A percentile compares a stretch with the other conserved stretches of the same genome.
These are phyloP conservation scores for Zosterops japonicus DNA, from an alignment of 2,113 vertebrate genomes.

Conservation along the genomic window DNA sequence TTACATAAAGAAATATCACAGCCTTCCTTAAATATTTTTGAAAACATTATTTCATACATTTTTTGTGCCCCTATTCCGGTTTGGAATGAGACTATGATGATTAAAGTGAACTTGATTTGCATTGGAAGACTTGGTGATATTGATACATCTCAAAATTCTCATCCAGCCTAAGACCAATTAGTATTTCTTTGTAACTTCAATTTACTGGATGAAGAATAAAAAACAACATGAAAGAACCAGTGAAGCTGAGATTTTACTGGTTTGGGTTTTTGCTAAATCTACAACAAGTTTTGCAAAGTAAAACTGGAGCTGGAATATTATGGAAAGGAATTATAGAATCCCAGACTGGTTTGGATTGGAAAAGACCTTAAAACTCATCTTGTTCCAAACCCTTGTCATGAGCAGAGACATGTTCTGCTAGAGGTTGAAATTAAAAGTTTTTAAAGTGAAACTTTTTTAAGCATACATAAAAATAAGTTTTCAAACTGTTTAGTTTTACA, in stretches of 20 bases:
- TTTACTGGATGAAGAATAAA: not conserved
- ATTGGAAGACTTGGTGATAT: not conserved
- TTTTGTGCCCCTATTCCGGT: not conserved
- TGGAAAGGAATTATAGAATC: not conserved
- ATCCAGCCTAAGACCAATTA: not conserved
- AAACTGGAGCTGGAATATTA: not conserved
- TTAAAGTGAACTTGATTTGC: not conserved
- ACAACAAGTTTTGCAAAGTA: not conserved
- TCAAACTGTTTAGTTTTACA: not conserved
- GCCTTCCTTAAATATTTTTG: not conserved
- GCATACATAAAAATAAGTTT: not conserved
- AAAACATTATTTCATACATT: accelerated
- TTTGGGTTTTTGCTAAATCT: not conserved
- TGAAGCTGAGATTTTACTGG: not conserved
- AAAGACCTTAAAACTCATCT: not conserved
- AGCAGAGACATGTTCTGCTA: too few relatives aligned
- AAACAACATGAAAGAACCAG: not conserved
- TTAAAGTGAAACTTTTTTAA: not conserved
- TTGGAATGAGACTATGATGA: not conserved
- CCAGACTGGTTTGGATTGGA: not conserved
- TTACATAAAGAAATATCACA: accelerated
- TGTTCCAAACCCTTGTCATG: not conserved
- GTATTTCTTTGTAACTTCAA: not conserved
- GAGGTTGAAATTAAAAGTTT: not conserved
- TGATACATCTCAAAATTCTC: not conserved